Percentiles rank a stretch among this genome's conserved stretches.
Evolutionary conservation across 2,797 vertebrate genomes (phyloP).

Genomic region (Myioborus melanocephalus): DNA sequence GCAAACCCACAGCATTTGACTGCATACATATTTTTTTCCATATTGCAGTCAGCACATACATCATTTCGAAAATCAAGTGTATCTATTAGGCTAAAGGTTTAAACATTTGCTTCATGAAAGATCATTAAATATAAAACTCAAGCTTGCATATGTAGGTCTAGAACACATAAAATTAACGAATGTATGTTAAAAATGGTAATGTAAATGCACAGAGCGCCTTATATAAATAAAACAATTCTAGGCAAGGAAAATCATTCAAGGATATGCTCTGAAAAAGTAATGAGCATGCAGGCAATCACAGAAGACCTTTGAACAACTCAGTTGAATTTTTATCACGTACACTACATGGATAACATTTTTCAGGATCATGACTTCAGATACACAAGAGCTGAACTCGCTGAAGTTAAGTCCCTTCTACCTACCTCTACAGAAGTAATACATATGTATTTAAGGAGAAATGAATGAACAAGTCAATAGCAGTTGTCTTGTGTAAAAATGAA

Average conservation of each 20-base stretch:
- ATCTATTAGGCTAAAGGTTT: slow-evolving; percentile 54
- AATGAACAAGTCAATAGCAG: neutral
- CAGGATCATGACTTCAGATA: neutral
- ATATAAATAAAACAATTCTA: neutral
- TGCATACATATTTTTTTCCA: slow-evolving; percentile 8
- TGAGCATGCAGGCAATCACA: neutral
- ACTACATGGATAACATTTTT: neutral
- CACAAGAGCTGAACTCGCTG: neutral
- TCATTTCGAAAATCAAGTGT: slow-evolving; percentile 57
- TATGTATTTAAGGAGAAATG: neutral
- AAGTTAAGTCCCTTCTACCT: neutral
- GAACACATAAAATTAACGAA: neutral
- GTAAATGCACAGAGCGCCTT: neutral
- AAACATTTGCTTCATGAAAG: slow-evolving; percentile 48
- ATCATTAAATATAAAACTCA: slow-evolving; percentile 37
- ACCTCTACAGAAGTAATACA: neutral
- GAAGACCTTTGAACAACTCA: neutral
- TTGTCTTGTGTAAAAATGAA: neutral
- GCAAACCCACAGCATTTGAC: slow-evolving; percentile 1
- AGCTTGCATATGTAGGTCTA: neutral
- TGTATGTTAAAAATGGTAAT: neutral
- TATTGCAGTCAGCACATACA: slow-evolving; percentile 10
- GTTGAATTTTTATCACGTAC: neutral
- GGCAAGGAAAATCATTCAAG: neutral
- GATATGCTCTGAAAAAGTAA: neutral